Evolutionary conservation across 2,888 invertebrate species (phyloP).

Genomic region (Prosapia bicincta): DNA sequence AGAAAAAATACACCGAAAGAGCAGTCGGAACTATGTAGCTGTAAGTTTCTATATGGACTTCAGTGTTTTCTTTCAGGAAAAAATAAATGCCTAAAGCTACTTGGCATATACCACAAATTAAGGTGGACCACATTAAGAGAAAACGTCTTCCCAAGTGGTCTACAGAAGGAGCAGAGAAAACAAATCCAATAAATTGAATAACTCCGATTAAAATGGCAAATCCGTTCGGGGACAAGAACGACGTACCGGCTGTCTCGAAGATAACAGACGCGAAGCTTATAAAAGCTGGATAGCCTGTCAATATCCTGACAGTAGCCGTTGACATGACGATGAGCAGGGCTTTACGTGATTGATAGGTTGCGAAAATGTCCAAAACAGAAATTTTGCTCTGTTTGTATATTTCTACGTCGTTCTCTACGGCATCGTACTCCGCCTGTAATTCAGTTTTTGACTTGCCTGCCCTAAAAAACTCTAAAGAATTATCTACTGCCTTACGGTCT

Average conservation of each 20-base stretch:
- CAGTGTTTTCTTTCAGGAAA: background rate
- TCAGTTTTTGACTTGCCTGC: background rate
- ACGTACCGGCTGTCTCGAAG: constrained; percentile 49
- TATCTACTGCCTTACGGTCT: constrained; percentile 40
- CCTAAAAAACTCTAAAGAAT: constrained; percentile 10
- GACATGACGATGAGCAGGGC: constrained; percentile 34
- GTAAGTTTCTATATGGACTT: background rate
- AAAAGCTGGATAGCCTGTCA: constrained; percentile 61
- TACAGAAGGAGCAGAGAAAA: constrained; percentile 49
- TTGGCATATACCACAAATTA: background rate
- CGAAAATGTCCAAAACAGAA: constrained; percentile 26
- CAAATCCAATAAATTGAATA: constrained; percentile 45
- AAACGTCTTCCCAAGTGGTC: constrained; percentile 31
- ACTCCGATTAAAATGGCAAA: constrained; percentile 52
- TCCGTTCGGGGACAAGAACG: constrained; percentile 40
- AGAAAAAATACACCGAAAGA: background rate
- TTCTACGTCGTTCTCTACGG: constrained; percentile 20
- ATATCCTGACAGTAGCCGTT: constrained; percentile 46
- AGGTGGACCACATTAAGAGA: constrained; percentile 11
- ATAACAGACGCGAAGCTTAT: constrained; percentile 61
- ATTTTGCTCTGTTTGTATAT: constrained; percentile 26
- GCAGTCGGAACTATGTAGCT: background rate
- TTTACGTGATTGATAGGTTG: constrained; percentile 30
- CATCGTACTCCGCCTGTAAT: constrained; percentile 27
- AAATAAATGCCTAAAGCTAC: background rate